Percentiles rank a stretch among this genome's conserved stretches.
These are phyloP conservation scores for Stictocephala bisonia DNA, from an alignment of 2,888 invertebrate species.

Conservation along the genomic window DNA sequence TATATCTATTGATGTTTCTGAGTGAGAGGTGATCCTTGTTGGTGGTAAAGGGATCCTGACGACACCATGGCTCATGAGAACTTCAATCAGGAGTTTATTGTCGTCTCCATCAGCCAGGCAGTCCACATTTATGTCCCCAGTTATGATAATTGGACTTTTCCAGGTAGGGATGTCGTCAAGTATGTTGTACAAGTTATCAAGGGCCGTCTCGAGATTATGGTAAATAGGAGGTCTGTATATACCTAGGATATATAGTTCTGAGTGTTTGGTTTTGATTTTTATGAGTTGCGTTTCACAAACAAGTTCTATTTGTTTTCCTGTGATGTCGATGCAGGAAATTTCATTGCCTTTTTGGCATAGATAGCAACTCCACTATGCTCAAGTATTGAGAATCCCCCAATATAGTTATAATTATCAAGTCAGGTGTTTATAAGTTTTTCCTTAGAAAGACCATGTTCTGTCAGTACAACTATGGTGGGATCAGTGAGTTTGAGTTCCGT, in stretches of 20 bases:
- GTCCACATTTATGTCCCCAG: conserved; percentile 30
- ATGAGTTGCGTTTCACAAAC: conserved; percentile 10
- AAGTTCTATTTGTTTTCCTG: too few relatives aligned
- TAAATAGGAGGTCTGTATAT: conserved; percentile 3
- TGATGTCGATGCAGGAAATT: background rate
- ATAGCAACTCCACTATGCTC: too few relatives aligned
- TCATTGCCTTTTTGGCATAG: too few relatives aligned
- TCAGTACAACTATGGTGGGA: too few relatives aligned
- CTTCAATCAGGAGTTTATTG: conserved; percentile 15
- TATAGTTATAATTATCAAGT: too few relatives aligned
- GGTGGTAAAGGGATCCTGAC: conserved; percentile 13
- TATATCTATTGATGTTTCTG: conserved; percentile 31
- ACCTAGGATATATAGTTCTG: conserved; percentile 20
- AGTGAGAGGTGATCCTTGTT: background rate
- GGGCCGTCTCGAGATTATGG: background rate
- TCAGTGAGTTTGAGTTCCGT: too few relatives aligned
- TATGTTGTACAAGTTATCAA: background rate
- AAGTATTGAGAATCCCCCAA: too few relatives aligned
- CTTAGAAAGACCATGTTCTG: too few relatives aligned
- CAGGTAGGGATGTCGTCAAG: background rate
- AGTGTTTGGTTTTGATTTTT: background rate
- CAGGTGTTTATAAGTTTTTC: too few relatives aligned
- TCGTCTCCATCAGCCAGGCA: background rate
- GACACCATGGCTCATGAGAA: conserved; percentile 15
- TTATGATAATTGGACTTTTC: conserved; percentile 11